Conservation (phyloP, 2,888 invertebrate genomes). For the Crossocerus cetratus region DNA sequence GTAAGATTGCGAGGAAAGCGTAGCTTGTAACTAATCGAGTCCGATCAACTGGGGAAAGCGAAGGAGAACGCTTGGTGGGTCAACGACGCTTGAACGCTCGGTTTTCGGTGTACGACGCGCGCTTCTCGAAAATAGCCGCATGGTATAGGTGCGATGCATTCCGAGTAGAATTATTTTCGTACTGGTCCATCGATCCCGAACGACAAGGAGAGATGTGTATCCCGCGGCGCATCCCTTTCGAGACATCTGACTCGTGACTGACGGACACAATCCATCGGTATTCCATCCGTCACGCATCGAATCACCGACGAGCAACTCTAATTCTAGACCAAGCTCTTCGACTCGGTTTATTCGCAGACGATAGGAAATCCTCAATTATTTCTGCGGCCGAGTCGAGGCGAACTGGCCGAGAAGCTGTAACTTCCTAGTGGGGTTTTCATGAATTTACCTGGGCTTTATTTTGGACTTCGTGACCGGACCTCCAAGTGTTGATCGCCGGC, state of each 20-base stretch:
- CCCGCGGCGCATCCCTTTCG: background rate
- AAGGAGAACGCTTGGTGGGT: too few relatives aligned
- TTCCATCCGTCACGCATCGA: background rate
- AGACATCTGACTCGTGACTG: background rate
- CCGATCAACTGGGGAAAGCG: too few relatives aligned
- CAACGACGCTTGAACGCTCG: background rate
- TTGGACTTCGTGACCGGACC: constrained; percentile 75
- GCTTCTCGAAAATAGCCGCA: background rate
- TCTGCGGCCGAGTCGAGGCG: background rate
- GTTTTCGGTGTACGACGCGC: background rate
- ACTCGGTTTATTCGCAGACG: too few relatives aligned
- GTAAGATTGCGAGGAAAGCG: too few relatives aligned
- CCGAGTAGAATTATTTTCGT: constrained; percentile 4
- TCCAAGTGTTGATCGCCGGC: constrained; percentile 78
- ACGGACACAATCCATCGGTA: background rate
- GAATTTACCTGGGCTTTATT: constrained; percentile 78
- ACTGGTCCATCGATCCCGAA: constrained; percentile 5
- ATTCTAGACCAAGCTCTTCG: too few relatives aligned
- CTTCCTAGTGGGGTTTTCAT: background rate
- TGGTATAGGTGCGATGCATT: background rate
- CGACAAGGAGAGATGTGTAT: background rate
- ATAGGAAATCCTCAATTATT: too few relatives aligned
- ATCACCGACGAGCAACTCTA: too few relatives aligned
- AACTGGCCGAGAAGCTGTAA: too few relatives aligned
- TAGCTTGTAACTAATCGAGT: too few relatives aligned